Evolutionary conservation across 2,888 invertebrate genomes (phyloP).

Genomic region (Acutogordius australiensis): DNA sequence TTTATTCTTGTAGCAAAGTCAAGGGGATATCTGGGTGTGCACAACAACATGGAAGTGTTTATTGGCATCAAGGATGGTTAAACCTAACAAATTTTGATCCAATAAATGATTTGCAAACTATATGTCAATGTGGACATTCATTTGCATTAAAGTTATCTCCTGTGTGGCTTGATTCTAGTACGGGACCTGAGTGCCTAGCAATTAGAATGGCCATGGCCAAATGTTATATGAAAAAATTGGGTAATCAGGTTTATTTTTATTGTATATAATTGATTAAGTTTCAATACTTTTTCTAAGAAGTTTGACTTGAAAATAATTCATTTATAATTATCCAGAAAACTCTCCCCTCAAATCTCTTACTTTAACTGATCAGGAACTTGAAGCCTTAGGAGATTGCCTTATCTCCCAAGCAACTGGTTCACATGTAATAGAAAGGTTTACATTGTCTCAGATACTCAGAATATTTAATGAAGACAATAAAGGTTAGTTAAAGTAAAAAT

Average conservation of each 20-base stretch:
- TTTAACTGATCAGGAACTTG: too few species aligned
- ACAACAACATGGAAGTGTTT: constrained; percentile 87
- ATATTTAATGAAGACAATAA: constrained; percentile 27
- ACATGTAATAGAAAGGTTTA: constrained; percentile 58
- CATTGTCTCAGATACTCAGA: constrained; percentile 71
- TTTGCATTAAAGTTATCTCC: constrained; percentile 55
- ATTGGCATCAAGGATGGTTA: constrained; percentile 53
- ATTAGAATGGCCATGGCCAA: too few species aligned
- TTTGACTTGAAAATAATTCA: too few species aligned
- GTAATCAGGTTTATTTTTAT: too few species aligned
- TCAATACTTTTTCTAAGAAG: too few species aligned
- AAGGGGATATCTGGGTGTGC: neutral
- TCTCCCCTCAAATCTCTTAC: too few species aligned
- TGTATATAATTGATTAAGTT: too few species aligned
- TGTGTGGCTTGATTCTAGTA: constrained; percentile 84
- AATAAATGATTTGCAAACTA: neutral
- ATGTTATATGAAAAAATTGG: too few species aligned
- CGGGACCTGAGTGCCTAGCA: constrained; percentile 42
- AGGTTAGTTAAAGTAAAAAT: too few species aligned
- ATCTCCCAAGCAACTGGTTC: constrained; percentile 53
- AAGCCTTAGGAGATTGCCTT: constrained; percentile 20
- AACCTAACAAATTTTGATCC: constrained; percentile 30
- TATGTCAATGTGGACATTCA: neutral
- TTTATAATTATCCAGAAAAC: too few species aligned
- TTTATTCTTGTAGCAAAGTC: too few species aligned